A percentile compares a stretch with the other conserved stretches of the same genome.
phyloP scores from a whole-genome alignment of 1,140 invertebrate species.

The Drosophila sp. region DNA sequence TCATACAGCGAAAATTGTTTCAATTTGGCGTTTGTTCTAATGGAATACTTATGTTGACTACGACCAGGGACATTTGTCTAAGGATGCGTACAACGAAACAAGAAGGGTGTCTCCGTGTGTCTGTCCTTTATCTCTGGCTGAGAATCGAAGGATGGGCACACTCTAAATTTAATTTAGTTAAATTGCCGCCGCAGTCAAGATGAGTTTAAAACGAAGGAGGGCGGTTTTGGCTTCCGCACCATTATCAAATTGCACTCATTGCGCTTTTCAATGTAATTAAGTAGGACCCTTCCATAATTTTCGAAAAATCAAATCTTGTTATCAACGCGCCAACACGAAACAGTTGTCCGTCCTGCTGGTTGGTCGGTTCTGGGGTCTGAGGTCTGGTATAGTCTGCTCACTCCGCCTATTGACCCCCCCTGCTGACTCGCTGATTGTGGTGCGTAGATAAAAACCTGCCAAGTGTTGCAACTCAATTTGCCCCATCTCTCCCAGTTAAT shows the following conservation, averaged over 20 bases:
- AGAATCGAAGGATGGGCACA: constrained; percentile 64
- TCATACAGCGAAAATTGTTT: constrained; percentile 77
- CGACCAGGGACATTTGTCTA: constrained; percentile 61
- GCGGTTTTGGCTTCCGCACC: constrained; percentile 26
- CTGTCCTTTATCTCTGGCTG: constrained; percentile 48
- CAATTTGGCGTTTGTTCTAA: constrained; percentile 59
- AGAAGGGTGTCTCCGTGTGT: constrained; percentile 13
- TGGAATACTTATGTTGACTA: constrained; percentile 71
- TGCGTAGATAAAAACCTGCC: constrained; percentile 81
- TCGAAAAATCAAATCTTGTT: constrained; percentile 80
- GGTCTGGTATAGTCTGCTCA: constrained; percentile 33
- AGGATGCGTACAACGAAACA: constrained; percentile 49
- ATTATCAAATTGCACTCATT: constrained; percentile 58
- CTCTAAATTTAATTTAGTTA: constrained; percentile 80
- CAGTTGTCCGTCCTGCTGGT: constrained; percentile 44
- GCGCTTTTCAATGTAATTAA: constrained; percentile 78
- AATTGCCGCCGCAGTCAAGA: constrained; percentile 53
- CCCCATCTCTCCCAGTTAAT: constrained; percentile 15
- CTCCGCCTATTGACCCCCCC: constrained; percentile 21
- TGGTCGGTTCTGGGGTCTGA: constrained; percentile 13
- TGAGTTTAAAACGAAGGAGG: background rate
- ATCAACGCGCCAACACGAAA: constrained; percentile 76
- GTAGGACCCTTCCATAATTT: constrained; percentile 63
- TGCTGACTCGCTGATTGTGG: constrained; percentile 61
- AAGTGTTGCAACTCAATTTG: constrained; percentile 81